These are phyloP conservation scores for Oscheius sp. DNA, from an alignment of 2,888 invertebrate species.

Conservation along the genomic window DNA sequence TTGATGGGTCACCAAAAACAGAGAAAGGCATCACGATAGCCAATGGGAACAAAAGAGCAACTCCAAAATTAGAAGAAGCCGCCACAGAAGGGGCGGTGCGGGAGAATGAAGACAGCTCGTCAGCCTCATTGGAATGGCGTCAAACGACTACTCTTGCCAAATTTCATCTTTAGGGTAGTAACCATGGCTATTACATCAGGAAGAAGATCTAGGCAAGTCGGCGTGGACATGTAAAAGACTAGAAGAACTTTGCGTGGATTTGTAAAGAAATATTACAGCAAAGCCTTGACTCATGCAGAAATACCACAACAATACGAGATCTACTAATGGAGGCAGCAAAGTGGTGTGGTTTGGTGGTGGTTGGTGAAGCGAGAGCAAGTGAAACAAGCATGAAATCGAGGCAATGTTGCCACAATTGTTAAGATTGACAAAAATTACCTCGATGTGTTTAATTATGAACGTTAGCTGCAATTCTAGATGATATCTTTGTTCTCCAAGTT, in stretches of 20 bases:
- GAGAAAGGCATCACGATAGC: neutral
- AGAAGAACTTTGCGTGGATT: conserved; percentile 11
- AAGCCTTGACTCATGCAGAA: neutral
- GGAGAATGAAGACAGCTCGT: conserved; percentile 16
- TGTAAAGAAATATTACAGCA: conserved; percentile 2
- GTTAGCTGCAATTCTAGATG: no score
- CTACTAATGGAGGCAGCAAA: conserved; percentile 35
- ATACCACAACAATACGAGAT: conserved; percentile 1
- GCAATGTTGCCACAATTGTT: conserved; percentile 1
- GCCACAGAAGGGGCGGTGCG: conserved; percentile 23
- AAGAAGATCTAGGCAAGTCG: conserved; percentile 2
- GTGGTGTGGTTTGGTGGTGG: conserved; percentile 29
- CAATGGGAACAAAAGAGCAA: neutral
- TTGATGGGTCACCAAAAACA: conserved; percentile 23
- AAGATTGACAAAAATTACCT: neutral
- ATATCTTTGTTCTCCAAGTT: no score
- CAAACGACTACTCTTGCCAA: conserved; percentile 31
- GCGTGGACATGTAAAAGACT: conserved; percentile 7
- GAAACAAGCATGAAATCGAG: conserved; percentile 38
- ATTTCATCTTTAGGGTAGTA: conserved; percentile 21
- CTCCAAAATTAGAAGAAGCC: conserved; percentile 11
- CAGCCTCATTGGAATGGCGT: conserved; percentile 31
- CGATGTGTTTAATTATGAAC: no score
- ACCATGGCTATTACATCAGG: conserved; percentile 10
- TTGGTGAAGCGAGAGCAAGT: conserved; percentile 37